These are phyloP conservation scores for Andrena bicolor DNA, from an alignment of 2,888 invertebrate genomes.

Conservation along the genomic window DNA sequence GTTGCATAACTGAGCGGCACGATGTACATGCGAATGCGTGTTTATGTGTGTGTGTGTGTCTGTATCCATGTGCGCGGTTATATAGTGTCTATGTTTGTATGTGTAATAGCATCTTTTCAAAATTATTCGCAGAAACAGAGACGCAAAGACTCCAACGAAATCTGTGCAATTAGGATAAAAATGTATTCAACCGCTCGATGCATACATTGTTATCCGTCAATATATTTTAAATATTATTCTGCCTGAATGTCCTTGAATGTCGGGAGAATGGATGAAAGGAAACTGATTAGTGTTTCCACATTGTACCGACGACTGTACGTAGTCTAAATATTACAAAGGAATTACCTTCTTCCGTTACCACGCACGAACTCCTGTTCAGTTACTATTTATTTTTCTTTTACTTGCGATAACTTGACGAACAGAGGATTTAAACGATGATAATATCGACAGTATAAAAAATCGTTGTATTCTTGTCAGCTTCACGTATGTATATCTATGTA, in stretches of 20 bases:
- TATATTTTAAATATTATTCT: constrained; percentile 38
- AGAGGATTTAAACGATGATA: constrained; percentile 21
- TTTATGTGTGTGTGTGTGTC: background rate
- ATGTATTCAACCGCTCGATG: constrained; percentile 49
- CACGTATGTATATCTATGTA: constrained; percentile 1
- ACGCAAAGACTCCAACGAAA: constrained; percentile 45
- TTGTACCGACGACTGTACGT: constrained; percentile 17
- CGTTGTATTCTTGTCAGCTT: constrained; percentile 9
- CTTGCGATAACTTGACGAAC: constrained; percentile 4
- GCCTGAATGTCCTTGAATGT: constrained; percentile 28
- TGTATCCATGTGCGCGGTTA: background rate
- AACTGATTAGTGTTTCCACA: constrained; percentile 30
- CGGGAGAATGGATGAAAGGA: constrained; percentile 32
- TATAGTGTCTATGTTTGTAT: background rate
- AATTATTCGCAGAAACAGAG: constrained; percentile 48
- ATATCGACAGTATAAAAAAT: constrained; percentile 38
- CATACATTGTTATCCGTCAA: constrained; percentile 60
- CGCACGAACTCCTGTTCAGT: constrained; percentile 46
- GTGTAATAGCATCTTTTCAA: constrained; percentile 34
- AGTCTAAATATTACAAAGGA: constrained; percentile 32
- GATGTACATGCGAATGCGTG: constrained; percentile 41
- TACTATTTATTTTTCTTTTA: background rate
- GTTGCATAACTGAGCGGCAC: constrained; percentile 53
- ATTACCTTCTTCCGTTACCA: constrained; percentile 35
- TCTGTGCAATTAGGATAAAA: constrained; percentile 49